phyloP scores from a whole-genome alignment of 2,113 vertebrate species.

The Ifrita kowaldi region DNA sequence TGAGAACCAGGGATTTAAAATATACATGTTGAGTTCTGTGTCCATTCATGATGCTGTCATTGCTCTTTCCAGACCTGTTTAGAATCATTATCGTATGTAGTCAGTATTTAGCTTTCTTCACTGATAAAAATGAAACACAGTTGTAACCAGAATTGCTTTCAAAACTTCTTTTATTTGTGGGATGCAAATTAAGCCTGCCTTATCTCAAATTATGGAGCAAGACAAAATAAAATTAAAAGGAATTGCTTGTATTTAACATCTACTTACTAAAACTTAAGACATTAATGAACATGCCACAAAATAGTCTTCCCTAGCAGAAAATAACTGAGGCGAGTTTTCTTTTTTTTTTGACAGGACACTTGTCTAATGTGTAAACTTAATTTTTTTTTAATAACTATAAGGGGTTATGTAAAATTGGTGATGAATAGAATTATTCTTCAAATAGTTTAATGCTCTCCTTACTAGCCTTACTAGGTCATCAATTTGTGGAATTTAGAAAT shows the following conservation, averaged over 20 bases:
- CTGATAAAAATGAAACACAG: background rate
- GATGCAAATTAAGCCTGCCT: background rate
- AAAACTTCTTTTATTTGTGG: background rate
- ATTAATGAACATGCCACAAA: background rate
- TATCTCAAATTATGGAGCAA: background rate
- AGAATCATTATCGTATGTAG: background rate
- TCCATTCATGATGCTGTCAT: background rate
- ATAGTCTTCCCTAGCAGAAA: background rate
- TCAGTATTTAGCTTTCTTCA: background rate
- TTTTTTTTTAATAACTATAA: background rate
- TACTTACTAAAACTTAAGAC: background rate
- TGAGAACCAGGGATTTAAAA: background rate
- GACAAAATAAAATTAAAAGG: background rate
- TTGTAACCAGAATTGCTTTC: background rate
- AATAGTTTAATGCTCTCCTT: background rate
- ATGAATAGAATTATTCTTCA: background rate
- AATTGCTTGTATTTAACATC: background rate
- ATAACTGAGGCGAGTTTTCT: background rate
- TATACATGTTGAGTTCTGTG: fast-evolving
- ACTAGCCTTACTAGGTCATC: background rate
- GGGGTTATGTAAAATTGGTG: background rate
- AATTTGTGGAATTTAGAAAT: background rate
- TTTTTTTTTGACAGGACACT: background rate
- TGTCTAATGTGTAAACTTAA: background rate
- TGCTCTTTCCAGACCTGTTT: background rate